phyloP scores from a whole-genome alignment of 2,888 invertebrate species.

The Tortricodes alternella region DNA sequence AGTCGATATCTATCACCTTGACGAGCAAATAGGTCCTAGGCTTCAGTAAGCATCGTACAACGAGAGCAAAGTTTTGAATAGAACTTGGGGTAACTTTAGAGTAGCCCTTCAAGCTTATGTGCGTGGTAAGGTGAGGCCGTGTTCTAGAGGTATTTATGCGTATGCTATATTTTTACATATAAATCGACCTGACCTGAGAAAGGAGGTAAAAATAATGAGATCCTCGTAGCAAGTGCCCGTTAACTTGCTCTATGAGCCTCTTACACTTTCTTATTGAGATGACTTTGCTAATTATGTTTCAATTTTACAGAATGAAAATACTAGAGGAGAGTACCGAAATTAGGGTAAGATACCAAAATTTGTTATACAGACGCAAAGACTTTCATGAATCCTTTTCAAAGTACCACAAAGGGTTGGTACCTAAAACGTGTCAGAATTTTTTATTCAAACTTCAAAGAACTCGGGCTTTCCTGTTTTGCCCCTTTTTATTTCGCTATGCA shows the following conservation, averaged over 20 bases:
- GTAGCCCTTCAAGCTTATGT: no score
- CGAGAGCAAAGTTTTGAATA: background rate
- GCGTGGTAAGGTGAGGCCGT: no score
- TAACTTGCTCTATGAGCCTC: no score
- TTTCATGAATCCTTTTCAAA: slow-evolving; percentile 9
- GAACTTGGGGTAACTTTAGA: no score
- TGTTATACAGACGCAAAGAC: background rate
- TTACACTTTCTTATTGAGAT: no score
- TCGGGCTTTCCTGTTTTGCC: slow-evolving; percentile 2
- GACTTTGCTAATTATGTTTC: background rate
- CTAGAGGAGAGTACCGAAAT: no score
- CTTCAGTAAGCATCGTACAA: background rate
- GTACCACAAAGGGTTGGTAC: slow-evolving; percentile 17
- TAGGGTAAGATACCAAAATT: no score
- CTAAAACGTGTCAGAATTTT: slow-evolving; percentile 15
- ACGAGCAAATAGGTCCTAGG: slow-evolving; percentile 2
- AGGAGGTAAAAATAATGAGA: no score
- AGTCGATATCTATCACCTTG: slow-evolving; percentile 2
- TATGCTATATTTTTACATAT: no score
- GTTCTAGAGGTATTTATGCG: no score
- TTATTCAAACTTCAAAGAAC: slow-evolving; percentile 27
- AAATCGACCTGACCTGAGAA: no score
- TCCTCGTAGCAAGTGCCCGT: no score
- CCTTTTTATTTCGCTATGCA: slow-evolving; percentile 13
- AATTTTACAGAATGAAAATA: background rate